Evolutionary conservation across 1,140 invertebrate genomes (phyloP), one percentile per base, ranked within the genome.

Genomic region (Zaprionus nigranus): DNA sequence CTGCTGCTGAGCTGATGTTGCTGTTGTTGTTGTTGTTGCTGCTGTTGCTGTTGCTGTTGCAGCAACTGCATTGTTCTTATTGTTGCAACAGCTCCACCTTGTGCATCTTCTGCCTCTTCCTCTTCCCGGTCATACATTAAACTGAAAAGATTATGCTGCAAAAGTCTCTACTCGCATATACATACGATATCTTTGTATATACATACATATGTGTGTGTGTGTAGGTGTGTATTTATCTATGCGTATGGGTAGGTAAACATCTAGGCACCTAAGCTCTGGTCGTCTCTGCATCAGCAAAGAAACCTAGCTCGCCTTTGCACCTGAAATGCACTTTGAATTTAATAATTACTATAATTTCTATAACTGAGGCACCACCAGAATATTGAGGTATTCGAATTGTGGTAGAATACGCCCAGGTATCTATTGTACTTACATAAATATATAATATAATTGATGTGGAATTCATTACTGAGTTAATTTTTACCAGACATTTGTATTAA

Each of bases 51-150:
- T 24, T 66, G 26, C 30, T 49, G n/a, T 51, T 51, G 57, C 17
- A 22, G 17, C 76, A 70, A 64, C 71, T 83, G 69, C 75, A 67
- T 78, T 78, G 67, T 81, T 74, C 67, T 81, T 81, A 71, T 81
- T 81, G 62, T 68, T 73, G 67, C 79, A 81, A 24, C 66, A 26
- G 28, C 67, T 63, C 34, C 51, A 30, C 40, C 38, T 28, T 38
- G n/a, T 58, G 64, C 53, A 56, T 49, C 67, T 63, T 26, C 59
- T 49, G 59, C 30, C 26, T 51, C 30, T 53, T 22, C 77, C 74
- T 49, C 63, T 63, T 54, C 38, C 57, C 53, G 78, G 76, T 58
- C 67, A 46, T 57, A 61, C 67, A 83, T 58, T 56, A 80, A 80
- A 76, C 61, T 65, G 75, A 57, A 78, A 78, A 68, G 65, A 68